phyloP scores from a whole-genome alignment of 2,888 invertebrate genomes.

The Melanophora roralis region DNA sequence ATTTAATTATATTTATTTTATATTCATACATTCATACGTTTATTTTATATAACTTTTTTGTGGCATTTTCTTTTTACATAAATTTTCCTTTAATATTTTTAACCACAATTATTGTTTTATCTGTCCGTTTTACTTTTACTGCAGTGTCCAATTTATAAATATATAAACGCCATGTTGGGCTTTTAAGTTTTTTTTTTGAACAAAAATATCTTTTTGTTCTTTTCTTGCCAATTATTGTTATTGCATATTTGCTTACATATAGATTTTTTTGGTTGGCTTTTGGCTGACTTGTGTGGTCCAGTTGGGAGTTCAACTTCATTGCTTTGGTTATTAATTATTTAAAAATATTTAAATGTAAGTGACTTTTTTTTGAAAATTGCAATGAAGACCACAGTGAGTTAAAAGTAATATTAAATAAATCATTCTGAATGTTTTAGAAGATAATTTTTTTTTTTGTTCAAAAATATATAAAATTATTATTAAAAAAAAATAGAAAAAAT shows the following conservation, averaged over 20 bases:
- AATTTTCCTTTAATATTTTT: slow-evolving; percentile 7
- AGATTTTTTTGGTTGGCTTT: slow-evolving; percentile 49
- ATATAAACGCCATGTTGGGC: slow-evolving; percentile 40
- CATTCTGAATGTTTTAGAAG: neutral
- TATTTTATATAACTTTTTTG: slow-evolving; percentile 36
- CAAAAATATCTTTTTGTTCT: neutral
- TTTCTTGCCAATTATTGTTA: slow-evolving; percentile 47
- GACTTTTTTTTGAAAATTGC: slow-evolving; percentile 10
- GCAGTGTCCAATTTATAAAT: slow-evolving; percentile 51
- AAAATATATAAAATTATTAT: neutral
- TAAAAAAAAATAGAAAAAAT: no score
- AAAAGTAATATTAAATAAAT: neutral
- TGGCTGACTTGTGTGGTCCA: slow-evolving; percentile 58
- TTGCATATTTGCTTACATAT: neutral
- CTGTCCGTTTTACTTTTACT: slow-evolving; percentile 38
- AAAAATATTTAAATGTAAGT: slow-evolving; percentile 56
- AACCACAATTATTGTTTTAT: slow-evolving; percentile 13
- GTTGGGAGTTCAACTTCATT: slow-evolving; percentile 64
- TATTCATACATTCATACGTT: no score
- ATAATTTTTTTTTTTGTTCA: neutral
- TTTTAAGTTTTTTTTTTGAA: neutral
- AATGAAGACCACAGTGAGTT: slow-evolving; percentile 36
- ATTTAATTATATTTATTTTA: slow-evolving; percentile 16
- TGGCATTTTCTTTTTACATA: slow-evolving; percentile 44
- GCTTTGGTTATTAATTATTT: slow-evolving; percentile 65